A percentile compares a stretch with the other conserved stretches of the same genome.
Conservation (phyloP, 2,113 vertebrate species). For the Ailuropoda melanoleuca region DNA sequence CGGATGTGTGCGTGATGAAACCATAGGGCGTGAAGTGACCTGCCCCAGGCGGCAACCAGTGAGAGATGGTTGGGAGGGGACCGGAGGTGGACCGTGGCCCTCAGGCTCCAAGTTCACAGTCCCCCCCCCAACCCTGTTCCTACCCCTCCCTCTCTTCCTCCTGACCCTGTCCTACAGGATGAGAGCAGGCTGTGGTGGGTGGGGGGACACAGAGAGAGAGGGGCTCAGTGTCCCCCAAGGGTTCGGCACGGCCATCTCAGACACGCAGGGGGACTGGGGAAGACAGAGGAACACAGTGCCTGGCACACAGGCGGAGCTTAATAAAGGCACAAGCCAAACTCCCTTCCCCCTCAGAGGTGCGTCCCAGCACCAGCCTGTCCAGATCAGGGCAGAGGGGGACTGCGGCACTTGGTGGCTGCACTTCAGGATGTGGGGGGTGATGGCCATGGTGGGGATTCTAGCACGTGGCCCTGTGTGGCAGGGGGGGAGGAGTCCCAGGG, state of each 20-base stretch:
- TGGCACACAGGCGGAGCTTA: neutral
- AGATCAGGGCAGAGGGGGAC: neutral
- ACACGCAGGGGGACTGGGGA: neutral
- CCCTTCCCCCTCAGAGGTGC: neutral
- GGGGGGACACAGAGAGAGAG: neutral
- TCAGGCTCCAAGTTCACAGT: neutral
- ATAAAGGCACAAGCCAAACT: neutral
- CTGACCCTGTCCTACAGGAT: neutral
- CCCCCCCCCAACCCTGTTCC: neutral
- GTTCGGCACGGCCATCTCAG: neutral
- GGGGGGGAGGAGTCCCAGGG: no score
- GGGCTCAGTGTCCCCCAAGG: rapidly evolving
- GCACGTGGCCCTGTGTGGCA: rapidly evolving
- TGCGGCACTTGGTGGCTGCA: rapidly evolving
- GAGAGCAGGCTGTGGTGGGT: neutral
- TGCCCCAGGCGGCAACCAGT: rapidly evolving
- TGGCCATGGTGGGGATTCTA: rapidly evolving
- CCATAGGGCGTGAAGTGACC: neutral
- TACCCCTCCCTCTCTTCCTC: neutral
- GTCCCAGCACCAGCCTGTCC: neutral
- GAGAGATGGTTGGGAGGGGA: neutral
- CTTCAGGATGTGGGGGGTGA: neutral
- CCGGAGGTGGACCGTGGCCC: no score
- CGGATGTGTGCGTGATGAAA: rapidly evolving
- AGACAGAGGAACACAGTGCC: neutral